Percentiles rank a stretch among this genome's conserved stretches.
Conservation (phyloP, 2,113 vertebrate species). For the Menura novaehollandiae region DNA sequence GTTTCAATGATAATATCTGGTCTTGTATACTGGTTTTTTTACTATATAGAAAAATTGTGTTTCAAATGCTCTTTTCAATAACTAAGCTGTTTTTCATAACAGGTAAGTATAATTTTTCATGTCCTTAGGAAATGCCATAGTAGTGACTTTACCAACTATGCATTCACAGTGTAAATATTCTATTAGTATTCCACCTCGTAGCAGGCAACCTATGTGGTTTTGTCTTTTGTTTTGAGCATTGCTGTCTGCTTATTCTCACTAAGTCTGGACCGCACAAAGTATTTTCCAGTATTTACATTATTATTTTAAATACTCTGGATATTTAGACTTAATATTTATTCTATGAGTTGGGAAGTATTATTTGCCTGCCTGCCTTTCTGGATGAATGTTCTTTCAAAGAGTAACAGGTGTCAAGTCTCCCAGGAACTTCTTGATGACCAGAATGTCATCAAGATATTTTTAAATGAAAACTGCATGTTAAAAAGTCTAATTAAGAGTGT, state of each 20-base stretch:
- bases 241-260: neutral
- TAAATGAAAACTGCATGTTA: slow-evolving; percentile 5
- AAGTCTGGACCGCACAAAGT: neutral
- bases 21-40: neutral
- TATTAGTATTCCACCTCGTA: neutral
- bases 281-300: slow-evolving; percentile 1
- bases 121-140: neutral
- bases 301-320: neutral
- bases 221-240: neutral
- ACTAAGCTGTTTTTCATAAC: neutral
- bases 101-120: neutral
- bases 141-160: neutral
- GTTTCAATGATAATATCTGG: neutral
- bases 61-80: neutral
- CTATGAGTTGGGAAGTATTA: neutral
- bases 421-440: slow-evolving; percentile 9
- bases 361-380: neutral
- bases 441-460: slow-evolving; percentile 36
- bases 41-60: neutral
- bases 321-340: slow-evolving; percentile 5
- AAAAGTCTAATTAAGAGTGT: slow-evolving; percentile 51
- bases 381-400: neutral
- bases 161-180: neutral
- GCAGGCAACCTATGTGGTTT: neutral
- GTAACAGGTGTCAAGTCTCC: slow-evolving; percentile 25